Percentiles rank a stretch among this genome's conserved stretches.
phyloP scores from a whole-genome alignment of 1,140 invertebrate genomes.

The Brachionus plicatilis region DNA sequence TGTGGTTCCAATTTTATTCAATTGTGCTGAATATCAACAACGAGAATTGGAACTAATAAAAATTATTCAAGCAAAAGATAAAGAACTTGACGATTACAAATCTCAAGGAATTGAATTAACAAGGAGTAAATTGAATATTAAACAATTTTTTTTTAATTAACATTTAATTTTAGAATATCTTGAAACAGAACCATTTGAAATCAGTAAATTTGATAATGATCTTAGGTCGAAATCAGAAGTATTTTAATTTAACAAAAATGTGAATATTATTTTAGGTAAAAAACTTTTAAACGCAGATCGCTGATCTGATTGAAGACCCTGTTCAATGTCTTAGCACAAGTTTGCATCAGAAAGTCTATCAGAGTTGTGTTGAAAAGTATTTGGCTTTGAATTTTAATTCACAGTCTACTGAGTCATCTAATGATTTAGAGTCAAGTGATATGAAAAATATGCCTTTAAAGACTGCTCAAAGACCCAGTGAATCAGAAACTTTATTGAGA shows the following conservation, averaged over 20 bases:
- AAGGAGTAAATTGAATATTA: slow-evolving; percentile 44
- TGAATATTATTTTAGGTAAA: neutral
- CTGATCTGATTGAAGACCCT: neutral
- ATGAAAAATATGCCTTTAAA: neutral
- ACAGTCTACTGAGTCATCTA: neutral
- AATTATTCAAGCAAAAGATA: slow-evolving; percentile 47
- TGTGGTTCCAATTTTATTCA: neutral
- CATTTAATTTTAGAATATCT: slow-evolving; percentile 13
- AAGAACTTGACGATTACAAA: slow-evolving; percentile 50
- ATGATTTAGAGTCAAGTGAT: neutral
- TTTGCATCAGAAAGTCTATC: neutral
- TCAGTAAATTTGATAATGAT: neutral
- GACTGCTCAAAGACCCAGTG: neutral
- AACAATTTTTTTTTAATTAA: neutral
- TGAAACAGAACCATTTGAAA: neutral
- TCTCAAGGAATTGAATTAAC: slow-evolving; percentile 45
- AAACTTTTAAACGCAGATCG: neutral
- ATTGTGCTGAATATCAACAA: slow-evolving; percentile 43
- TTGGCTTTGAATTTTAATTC: neutral
- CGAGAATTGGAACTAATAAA: slow-evolving; percentile 47
- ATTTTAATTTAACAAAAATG: neutral
- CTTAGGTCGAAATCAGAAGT: neutral
- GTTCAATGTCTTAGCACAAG: neutral
- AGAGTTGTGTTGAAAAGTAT: neutral
- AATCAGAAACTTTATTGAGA: neutral